Evolutionary conservation across 2,797 vertebrate genomes (phyloP), one percentile per base, ranked within the genome.

Genomic region (Chelidonichthys spinosus): DNA sequence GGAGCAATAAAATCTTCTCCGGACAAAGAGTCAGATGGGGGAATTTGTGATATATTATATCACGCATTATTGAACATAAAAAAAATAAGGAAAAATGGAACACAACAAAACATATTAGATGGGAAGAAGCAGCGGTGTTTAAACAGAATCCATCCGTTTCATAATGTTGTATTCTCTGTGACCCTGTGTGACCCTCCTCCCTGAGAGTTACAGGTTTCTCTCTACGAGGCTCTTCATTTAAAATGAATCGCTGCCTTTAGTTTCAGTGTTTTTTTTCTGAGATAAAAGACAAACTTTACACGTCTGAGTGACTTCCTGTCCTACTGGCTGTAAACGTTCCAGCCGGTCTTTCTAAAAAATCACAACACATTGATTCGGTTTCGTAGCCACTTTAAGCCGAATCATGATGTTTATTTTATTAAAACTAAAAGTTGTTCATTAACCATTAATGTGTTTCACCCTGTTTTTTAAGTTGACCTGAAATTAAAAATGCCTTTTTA

Each of bases 1-100:
- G 80, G 67, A 82, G 72, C 75, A 70, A 58, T 84, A 80, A 81
- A 76, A 65, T 77, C 25, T n/a, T 54, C 63, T 49, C 14, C 39
- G 55, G 74, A 81, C 76, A 76, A 79, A 81, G 76, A 71, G 63
- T 53, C 54, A 71, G 66, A 78, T 42, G 37, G 37, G 37, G 56
- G 74, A 75, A 75, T 60, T 62, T 83, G 13, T 68, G 64, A 85
- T 84, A 6, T 49, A 58, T 67, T 65, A 11, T 32, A 15, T 76
- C 43, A 50, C 14, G 44, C 17, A 32, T 53, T 50, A 69, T n/a
- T 11, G 47, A 36, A 44, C 44, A 35, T 2, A 14, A 46, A 62
- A 74, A 67, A 62, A 74, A 67, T 55, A 63, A 52, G 56, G 52
- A 49, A 5, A 61, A 66, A 69, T 17, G 8, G 10, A 36, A 15